A percentile compares a stretch with the other conserved stretches of the same genome.
Conservation (phyloP, 2,888 invertebrate species). For the Tanytarsus gracilentus region DNA sequence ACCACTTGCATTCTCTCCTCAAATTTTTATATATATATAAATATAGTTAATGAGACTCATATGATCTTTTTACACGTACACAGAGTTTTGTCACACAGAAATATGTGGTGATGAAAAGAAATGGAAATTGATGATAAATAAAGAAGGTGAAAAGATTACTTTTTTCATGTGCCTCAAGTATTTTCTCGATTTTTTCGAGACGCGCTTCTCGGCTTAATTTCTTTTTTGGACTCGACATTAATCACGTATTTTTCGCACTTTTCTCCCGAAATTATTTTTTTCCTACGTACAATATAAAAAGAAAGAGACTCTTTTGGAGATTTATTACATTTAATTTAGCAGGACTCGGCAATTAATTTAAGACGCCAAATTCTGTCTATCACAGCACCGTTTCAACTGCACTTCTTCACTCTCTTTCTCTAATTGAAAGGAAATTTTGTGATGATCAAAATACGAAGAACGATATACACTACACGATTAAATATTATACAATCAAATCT, state of each 20-base stretch:
- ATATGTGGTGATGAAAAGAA: no score
- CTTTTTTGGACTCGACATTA: conserved; percentile 26
- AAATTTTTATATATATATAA: not conserved
- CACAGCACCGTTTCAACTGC: no score
- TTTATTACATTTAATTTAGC: no score
- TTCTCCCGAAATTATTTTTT: not conserved
- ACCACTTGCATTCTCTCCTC: not conserved
- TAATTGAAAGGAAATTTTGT: no score
- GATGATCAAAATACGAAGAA: no score
- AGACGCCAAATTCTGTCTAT: no score
- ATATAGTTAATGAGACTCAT: not conserved
- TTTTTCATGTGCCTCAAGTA: conserved; percentile 23
- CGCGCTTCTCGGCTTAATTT: conserved; percentile 21
- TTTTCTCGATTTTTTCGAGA: conserved; percentile 20
- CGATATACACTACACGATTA: no score
- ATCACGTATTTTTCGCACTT: not conserved
- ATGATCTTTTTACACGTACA: no score
- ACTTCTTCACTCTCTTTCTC: no score
- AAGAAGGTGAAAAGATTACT: conserved; percentile 11
- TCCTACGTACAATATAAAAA: not conserved
- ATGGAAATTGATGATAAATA: not conserved
- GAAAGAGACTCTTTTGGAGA: no score
- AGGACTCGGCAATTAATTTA: not conserved
- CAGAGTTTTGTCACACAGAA: no score
- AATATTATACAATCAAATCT: no score